Evolutionary conservation across 2,113 vertebrate species (phyloP), one percentile per base, ranked within the genome.

Genomic region (Nannobrachium achirus): DNA sequence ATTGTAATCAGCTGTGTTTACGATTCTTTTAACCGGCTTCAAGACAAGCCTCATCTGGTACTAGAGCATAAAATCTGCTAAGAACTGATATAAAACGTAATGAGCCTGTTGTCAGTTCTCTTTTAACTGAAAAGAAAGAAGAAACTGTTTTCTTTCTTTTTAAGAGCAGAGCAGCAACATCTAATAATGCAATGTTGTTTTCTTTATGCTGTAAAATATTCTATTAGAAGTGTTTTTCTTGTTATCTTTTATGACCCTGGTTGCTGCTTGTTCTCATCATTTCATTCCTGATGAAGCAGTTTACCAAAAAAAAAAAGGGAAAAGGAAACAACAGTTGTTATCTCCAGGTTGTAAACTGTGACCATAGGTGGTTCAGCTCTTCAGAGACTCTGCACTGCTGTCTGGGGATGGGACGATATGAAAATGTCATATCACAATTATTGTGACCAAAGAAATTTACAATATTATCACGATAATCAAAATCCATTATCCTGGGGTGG

Each of bases 211-310:
- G 11, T 45, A 11, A 51, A 64, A 51, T 25, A n/a, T n/a, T n/a
- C n/a, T n/a, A n/a, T 20, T 14, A 42, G 44, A 8, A 49, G 3
- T 20, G 10, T 44, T 18, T 41, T 39, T 66, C 61, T 56, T 16
- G 13, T 20, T 7, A 38, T 56, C 7, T 18, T 15, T 51, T 46
- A 19, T 0, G 1, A 63, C 61, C 62, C 7, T 2, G 0, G 38
- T 52, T 13, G 1, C 1, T 56, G 38, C 68, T 78, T 63, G 11
- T 52, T 42, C 64, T 73, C 69, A 45, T 56, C 49, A 19, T 61
- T 15, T 44, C 15, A 8, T 39, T 48, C 14, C 39, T 52, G 45
- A 65, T 77, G 58, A 75, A 68, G 41, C 58, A 49, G 14, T 61
- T 33, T 20, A 48, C 18, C n/a, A n/a, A n/a, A 5, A 51, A 16